These are phyloP conservation scores for Pseudococcus viburni DNA, from an alignment of 2,888 invertebrate genomes.

Conservation along the genomic window DNA sequence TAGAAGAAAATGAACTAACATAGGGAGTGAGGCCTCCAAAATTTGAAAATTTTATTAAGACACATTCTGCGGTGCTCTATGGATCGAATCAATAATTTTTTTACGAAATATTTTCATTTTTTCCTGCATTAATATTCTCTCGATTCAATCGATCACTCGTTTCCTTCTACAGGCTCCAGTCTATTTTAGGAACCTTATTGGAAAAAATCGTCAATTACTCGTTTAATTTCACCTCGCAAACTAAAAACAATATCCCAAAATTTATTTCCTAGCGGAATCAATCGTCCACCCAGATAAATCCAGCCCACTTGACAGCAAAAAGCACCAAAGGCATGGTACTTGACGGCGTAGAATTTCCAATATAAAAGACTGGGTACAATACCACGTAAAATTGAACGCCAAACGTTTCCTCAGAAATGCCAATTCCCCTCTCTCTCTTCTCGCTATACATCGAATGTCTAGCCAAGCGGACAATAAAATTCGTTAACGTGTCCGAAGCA, in stretches of 20 bases:
- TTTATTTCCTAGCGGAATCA: background rate
- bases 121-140: too few relatives aligned
- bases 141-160: too few relatives aligned
- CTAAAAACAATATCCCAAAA: background rate
- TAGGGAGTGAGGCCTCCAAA: too few relatives aligned
- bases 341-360: slow-evolving; percentile 26
- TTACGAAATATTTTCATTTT: too few relatives aligned
- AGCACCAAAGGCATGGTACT: background rate
- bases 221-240: background rate
- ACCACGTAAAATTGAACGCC: slow-evolving; percentile 32
- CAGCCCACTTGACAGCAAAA: background rate
- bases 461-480: slow-evolving; percentile 32
- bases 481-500: slow-evolving; percentile 23
- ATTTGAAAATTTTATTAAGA: too few relatives aligned
- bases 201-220: background rate
- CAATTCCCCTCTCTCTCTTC: background rate
- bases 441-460: background rate
- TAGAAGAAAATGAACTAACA: too few relatives aligned
- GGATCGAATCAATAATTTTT: too few relatives aligned
- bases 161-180: too few relatives aligned
- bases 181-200: too few relatives aligned
- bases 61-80: too few relatives aligned
- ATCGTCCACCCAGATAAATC: background rate
- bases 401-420: slow-evolving; percentile 23
- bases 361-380: slow-evolving; percentile 32